Conservation (phyloP, 2,888 invertebrate species). For the Mactromeris polynyma region DNA sequence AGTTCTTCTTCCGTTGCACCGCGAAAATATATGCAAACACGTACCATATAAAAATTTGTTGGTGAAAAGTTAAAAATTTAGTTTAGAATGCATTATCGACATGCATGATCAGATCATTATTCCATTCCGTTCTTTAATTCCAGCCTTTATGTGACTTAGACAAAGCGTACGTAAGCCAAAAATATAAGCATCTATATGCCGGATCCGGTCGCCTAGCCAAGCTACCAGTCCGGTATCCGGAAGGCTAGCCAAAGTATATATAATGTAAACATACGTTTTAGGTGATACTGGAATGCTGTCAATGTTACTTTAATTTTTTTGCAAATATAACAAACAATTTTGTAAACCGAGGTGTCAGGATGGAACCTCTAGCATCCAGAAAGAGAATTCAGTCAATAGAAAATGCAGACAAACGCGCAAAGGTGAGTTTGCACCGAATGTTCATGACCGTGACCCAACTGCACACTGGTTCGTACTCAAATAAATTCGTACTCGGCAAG, state of each 20-base stretch:
- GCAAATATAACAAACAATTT: neutral
- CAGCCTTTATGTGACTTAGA: too few relatives aligned
- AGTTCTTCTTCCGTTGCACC: too few relatives aligned
- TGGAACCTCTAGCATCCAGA: slow-evolving; percentile 60
- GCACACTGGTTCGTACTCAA: neutral
- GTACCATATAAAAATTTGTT: too few relatives aligned
- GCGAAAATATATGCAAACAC: too few relatives aligned
- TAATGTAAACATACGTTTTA: slow-evolving; percentile 21
- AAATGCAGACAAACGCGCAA: slow-evolving; percentile 51
- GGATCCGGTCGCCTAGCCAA: neutral
- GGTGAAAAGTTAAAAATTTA: too few relatives aligned
- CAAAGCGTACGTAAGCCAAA: too few relatives aligned
- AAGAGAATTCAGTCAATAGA: slow-evolving; percentile 49
- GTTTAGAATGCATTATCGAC: too few relatives aligned
- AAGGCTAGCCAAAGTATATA: neutral
- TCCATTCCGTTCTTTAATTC: too few relatives aligned
- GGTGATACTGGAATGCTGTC: neutral
- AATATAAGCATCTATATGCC: too few relatives aligned
- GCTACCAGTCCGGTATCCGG: neutral
- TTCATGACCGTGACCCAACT: neutral
- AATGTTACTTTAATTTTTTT: neutral
- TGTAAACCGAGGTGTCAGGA: neutral
- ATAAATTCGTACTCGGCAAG: neutral
- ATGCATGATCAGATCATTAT: too few relatives aligned
- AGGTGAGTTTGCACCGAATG: slow-evolving; percentile 36